Percentiles rank a stretch among this genome's conserved stretches.
These are phyloP conservation scores for Rhagophthalmus giganteus DNA, from an alignment of 2,888 invertebrate species.

Conservation along the genomic window DNA sequence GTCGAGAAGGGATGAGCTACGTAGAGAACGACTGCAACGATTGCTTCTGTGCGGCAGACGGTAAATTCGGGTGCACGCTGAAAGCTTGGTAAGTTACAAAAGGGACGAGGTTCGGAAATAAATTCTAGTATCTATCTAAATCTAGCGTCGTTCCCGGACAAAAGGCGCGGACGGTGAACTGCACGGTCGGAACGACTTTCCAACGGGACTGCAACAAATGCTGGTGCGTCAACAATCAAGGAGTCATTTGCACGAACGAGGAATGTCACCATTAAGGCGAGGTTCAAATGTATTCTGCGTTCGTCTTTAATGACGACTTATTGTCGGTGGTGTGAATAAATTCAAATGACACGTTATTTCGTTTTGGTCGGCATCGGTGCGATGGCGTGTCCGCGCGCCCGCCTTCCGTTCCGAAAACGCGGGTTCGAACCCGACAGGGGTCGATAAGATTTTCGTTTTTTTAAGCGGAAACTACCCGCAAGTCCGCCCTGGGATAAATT, in stretches of 20 bases:
- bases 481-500: too few relatives aligned
- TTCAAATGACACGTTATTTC: too few relatives aligned
- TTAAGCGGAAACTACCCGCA: too few relatives aligned
- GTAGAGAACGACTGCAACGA: conserved; percentile 7
- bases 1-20: conserved; percentile 10
- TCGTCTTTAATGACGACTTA: too few relatives aligned
- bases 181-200: not conserved
- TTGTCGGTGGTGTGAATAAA: too few relatives aligned
- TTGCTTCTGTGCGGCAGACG: conserved; percentile 7
- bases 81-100: conserved; percentile 9
- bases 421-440: too few relatives aligned
- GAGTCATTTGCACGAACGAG: not conserved
- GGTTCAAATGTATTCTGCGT: too few relatives aligned
- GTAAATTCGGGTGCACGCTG: conserved; percentile 5
- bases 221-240: conserved; percentile 1
- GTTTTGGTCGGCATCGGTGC: too few relatives aligned
- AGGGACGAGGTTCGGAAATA: not conserved
- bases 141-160: conserved; percentile 5
- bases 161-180: not conserved
- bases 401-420: too few relatives aligned
- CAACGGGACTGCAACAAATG: not conserved
- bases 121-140: not conserved
- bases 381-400: too few relatives aligned
- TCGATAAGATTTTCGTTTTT: too few relatives aligned
- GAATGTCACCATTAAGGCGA: too few relatives aligned